These are phyloP conservation scores for Sarcophaga variegata DNA, from an alignment of 2,888 invertebrate genomes.

Conservation along the genomic window DNA sequence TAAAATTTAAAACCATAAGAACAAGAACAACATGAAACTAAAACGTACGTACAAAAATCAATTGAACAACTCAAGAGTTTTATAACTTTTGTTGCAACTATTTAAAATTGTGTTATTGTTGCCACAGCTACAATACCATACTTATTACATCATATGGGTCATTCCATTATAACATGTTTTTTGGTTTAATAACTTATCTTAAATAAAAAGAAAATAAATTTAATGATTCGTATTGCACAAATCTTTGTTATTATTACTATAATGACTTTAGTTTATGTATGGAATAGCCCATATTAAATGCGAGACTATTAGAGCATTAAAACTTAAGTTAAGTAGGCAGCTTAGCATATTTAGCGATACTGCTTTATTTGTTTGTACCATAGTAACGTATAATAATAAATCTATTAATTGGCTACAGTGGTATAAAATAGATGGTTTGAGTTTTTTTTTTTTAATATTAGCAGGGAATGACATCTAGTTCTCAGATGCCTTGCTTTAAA, in stretches of 20 bases:
- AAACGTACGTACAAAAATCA: conserved; percentile 38
- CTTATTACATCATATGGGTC: background rate
- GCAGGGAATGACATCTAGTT: too few species aligned
- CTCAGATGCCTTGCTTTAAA: too few species aligned
- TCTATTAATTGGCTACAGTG: too few species aligned
- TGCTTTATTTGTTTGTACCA: background rate
- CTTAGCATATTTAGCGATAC: too few species aligned
- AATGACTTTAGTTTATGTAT: background rate
- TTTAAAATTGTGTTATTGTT: conserved; percentile 50
- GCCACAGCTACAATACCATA: conserved; percentile 9
- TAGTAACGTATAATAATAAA: too few species aligned
- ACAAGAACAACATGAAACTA: conserved; percentile 9
- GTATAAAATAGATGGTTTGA: too few species aligned
- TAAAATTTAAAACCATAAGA: conserved; percentile 14
- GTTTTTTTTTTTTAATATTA: too few species aligned
- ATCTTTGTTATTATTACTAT: too few species aligned
- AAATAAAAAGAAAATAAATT: too few species aligned
- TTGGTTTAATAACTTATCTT: too few species aligned
- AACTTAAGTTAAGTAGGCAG: too few species aligned
- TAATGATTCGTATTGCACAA: too few species aligned
- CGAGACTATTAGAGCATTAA: background rate
- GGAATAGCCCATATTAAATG: background rate
- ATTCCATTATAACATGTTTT: background rate
- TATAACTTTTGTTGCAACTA: conserved; percentile 51
- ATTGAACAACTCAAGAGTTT: conserved; percentile 53